A percentile compares a stretch with the other conserved stretches of the same genome.
These are phyloP conservation scores for Lycia hirtaria DNA, from an alignment of 2,888 invertebrate species.

Conservation along the genomic window DNA sequence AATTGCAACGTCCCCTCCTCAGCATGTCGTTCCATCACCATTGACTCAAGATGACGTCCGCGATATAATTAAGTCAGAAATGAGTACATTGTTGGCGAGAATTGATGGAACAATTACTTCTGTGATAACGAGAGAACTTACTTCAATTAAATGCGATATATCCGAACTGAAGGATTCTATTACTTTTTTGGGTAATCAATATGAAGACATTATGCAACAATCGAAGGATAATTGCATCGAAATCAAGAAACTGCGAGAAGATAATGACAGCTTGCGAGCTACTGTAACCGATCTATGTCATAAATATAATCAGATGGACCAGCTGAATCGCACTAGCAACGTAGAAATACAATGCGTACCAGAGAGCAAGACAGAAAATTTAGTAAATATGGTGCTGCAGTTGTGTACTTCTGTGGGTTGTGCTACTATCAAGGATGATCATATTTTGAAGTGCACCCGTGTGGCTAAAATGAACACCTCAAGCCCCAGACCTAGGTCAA, in stretches of 20 bases:
- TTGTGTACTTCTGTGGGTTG: constrained; percentile 1
- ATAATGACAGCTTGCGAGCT: neutral
- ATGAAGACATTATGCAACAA: neutral
- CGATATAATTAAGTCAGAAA: neutral
- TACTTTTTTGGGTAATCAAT: neutral
- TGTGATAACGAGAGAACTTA: neutral
- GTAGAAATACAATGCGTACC: constrained; percentile 2
- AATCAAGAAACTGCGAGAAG: neutral
- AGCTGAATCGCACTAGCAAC: neutral
- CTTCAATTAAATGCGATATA: neutral
- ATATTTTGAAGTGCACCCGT: neutral
- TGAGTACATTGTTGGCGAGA: neutral
- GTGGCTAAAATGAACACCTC: constrained; percentile 1
- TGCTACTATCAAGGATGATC: neutral
- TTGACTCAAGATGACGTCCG: neutral
- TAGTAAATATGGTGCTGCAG: neutral
- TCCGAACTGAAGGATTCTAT: neutral
- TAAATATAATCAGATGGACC: neutral
- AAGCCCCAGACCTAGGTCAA: constrained; percentile 3
- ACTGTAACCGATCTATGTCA: neutral
- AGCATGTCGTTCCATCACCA: neutral
- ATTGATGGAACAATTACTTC: neutral
- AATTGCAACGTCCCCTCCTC: neutral
- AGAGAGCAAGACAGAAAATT: neutral
- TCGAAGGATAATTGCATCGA: neutral